These are phyloP conservation scores for Eudyptes chrysolophus DNA, from an alignment of 2,113 vertebrate species.

Conservation along the genomic window DNA sequence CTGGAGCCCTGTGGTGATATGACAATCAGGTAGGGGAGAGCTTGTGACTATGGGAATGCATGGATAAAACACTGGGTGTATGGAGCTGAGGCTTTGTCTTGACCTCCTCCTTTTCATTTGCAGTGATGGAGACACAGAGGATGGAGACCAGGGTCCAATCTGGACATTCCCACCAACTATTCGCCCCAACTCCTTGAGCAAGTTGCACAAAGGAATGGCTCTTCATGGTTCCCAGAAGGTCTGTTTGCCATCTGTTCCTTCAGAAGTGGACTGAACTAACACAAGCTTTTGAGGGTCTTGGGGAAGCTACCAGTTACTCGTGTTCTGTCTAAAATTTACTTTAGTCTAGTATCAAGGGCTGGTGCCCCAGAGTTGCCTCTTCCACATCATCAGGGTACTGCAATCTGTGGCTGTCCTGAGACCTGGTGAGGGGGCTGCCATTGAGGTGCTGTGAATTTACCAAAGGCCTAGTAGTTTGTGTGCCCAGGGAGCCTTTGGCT, in stretches of 20 bases:
- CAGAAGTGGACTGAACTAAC: neutral
- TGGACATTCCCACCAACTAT: conserved; percentile 97
- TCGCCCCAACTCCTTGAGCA: conserved; percentile 85
- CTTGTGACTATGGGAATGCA: neutral
- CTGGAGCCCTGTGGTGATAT: neutral
- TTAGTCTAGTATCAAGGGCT: neutral
- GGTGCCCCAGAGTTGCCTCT: neutral
- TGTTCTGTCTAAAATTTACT: neutral
- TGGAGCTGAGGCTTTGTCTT: neutral
- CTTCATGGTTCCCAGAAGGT: conserved; percentile 86
- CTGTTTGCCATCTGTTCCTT: neutral
- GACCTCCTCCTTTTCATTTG: neutral
- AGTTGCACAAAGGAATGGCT: conserved; percentile 87
- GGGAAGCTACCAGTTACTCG: accelerated
- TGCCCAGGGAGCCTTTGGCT: neutral
- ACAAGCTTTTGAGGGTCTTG: neutral
- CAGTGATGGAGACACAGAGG: conserved; percentile 90
- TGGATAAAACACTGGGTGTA: accelerated
- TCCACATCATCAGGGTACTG: neutral
- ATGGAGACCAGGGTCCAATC: conserved; percentile 85
- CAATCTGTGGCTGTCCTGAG: neutral
- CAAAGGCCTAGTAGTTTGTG: neutral
- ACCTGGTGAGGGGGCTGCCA: neutral
- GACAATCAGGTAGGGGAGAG: neutral
- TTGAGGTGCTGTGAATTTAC: neutral